Evolutionary conservation across 1,140 invertebrate genomes (phyloP).

Genomic region (Heterodera schachtii): DNA sequence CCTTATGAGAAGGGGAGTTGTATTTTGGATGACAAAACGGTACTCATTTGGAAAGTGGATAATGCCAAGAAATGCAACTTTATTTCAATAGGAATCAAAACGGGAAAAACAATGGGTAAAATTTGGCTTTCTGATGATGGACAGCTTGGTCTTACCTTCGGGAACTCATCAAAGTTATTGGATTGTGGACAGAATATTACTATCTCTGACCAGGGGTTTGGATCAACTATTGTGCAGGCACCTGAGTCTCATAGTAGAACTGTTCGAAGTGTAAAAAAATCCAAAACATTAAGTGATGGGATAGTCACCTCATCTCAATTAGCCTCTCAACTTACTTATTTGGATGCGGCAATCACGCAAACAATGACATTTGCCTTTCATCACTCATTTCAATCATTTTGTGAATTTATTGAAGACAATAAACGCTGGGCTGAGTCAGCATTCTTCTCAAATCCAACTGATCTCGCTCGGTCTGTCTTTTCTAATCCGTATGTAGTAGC

Average conservation of each 20-base stretch:
- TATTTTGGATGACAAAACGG: neutral
- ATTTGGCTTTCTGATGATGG: conserved; percentile 10
- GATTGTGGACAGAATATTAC: neutral
- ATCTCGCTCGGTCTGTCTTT: neutral
- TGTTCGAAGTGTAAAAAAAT: no score
- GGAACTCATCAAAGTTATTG: neutral
- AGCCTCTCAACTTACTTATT: conserved; percentile 6
- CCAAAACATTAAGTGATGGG: neutral
- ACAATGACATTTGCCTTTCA: conserved; percentile 16
- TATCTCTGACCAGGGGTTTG: no score
- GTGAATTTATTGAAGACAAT: neutral
- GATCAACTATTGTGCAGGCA: no score
- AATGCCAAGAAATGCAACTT: neutral
- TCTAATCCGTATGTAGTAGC: neutral
- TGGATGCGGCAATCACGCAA: neutral
- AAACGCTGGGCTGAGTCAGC: neutral
- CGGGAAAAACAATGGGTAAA: neutral
- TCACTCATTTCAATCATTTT: neutral
- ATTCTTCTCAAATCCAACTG: conserved; percentile 7
- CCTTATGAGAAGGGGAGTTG: neutral
- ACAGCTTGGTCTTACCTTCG: conserved; percentile 1
- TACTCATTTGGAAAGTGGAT: conserved; percentile 6
- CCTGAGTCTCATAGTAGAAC: no score
- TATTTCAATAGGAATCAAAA: neutral
- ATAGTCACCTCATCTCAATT: conserved; percentile 2